A percentile compares a stretch with the other conserved stretches of the same genome.
Evolutionary conservation across 2,888 invertebrate species (phyloP).

Genomic region (Xestoiulus laeticollis): DNA sequence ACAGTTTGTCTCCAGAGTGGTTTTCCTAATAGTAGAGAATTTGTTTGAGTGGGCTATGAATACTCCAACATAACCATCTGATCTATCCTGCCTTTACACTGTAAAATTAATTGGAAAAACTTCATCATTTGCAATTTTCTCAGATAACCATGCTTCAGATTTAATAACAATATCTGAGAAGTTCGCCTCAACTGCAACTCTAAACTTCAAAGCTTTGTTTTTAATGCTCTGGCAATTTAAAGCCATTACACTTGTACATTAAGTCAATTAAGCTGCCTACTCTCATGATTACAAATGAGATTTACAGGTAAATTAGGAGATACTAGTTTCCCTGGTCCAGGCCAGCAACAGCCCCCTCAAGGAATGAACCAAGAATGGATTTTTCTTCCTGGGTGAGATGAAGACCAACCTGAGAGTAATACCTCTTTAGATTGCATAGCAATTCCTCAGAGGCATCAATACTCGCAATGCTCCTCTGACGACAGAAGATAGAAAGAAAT

Average conservation of each 20-base stretch:
- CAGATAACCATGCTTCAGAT: no score
- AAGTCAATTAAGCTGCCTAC: background rate
- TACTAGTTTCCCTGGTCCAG: no score
- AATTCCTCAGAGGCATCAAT: conserved; percentile 13
- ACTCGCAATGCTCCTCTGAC: background rate
- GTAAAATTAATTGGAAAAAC: background rate
- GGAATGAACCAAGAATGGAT: no score
- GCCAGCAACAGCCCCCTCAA: no score
- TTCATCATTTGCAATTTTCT: background rate
- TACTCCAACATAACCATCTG: background rate
- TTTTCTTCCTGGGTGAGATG: conserved; percentile 16
- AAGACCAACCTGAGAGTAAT: background rate
- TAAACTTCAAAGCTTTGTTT: background rate
- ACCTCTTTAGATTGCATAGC: conserved; percentile 18
- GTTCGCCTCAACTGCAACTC: no score
- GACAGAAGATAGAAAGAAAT: background rate
- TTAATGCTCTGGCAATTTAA: background rate
- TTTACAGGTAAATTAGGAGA: background rate
- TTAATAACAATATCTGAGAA: no score
- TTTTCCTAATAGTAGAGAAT: background rate
- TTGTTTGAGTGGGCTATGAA: background rate
- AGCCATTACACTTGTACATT: background rate
- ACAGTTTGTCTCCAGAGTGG: background rate
- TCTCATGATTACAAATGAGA: background rate
- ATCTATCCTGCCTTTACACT: background rate